Base-by-base conservation (phyloP, 2,113 vertebrate genomes). In the Tetrax tetrax region DNA sequence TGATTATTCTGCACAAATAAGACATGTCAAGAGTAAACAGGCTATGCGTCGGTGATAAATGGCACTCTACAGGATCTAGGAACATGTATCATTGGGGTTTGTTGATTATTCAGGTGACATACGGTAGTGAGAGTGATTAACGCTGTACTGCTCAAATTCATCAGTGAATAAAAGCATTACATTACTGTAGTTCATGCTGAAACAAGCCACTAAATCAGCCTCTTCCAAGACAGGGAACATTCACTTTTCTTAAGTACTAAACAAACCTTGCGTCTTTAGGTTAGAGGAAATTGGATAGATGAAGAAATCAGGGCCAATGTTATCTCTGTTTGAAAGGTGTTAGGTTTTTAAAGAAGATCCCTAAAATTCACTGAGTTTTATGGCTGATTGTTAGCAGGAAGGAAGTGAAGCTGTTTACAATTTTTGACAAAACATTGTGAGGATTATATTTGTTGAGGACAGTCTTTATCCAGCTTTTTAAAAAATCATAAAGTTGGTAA, bases 21-120 rank as follows among this genome's bases (percentile, higher is more conserved):
- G 92, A 90, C 57, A 78, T 7, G 64, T 96, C 92, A 94, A 82
- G 80, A 95, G 78, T 84, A 94, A 94, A 90, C 59, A 89, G 93
- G 66, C 48, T 92, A 51, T 56, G 45, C 12, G 12, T 71, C 2
- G 4, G 81, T 97, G 96, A 97, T 91, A 93, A 96, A 97, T 87
- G 75, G 89, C 69, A 48, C 76, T 90, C 81, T 89, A 29, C 83
- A 89, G 83, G 80, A 71, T 77, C 79, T 83, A 63, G 63, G 74
- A 91, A 72, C 87, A 96, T 96, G 94, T 89, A 96, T 97, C 95
- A 95, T 63, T 90, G 85, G 72, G 69, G 70, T 90, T 90, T 97
- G 95, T 63, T 97, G 94, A 97, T 97, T 97, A 97, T 96, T 97
- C 97, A 95, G 79, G 87, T 96, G 97, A 87, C 97, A 96, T 96